Percentiles rank a stretch among this genome's conserved stretches.
phyloP scores from a whole-genome alignment of 2,888 invertebrate genomes.

The Drosophila ezoana region DNA sequence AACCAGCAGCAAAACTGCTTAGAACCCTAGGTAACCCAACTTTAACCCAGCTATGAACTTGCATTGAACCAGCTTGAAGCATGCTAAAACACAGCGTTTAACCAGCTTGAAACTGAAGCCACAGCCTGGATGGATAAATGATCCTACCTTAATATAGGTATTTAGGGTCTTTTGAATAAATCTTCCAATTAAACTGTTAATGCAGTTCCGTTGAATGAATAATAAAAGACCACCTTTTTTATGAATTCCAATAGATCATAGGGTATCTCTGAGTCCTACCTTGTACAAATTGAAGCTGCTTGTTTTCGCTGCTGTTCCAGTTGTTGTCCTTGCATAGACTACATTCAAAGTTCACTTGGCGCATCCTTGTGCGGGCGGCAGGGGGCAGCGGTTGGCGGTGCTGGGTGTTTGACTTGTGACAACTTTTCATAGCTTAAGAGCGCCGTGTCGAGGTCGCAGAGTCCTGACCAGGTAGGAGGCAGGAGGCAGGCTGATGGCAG shows the following conservation, averaged over 20 bases:
- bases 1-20: too few relatives aligned
- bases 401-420: constrained; percentile 53
- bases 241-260: neutral
- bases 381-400: constrained; percentile 2
- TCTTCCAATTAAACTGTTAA: too few relatives aligned
- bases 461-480: constrained; percentile 20
- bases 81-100: too few relatives aligned
- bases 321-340: constrained; percentile 45
- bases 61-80: too few relatives aligned
- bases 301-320: constrained; percentile 30
- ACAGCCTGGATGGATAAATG: too few relatives aligned
- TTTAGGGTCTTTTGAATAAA: too few relatives aligned
- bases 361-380: constrained; percentile 31
- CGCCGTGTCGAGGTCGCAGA: constrained; percentile 64
- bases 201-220: too few relatives aligned
- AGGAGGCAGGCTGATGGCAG: neutral
- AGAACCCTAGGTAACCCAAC: too few relatives aligned
- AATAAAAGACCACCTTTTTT: too few relatives aligned
- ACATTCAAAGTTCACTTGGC: constrained; percentile 67
- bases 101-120: too few relatives aligned
- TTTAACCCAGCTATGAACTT: too few relatives aligned
- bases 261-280: constrained; percentile 20
- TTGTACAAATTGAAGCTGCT: neutral
- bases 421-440: constrained; percentile 57
- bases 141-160: too few relatives aligned